Conservation (phyloP, 2,113 vertebrate species). For the Platysternon megacephalum region DNA sequence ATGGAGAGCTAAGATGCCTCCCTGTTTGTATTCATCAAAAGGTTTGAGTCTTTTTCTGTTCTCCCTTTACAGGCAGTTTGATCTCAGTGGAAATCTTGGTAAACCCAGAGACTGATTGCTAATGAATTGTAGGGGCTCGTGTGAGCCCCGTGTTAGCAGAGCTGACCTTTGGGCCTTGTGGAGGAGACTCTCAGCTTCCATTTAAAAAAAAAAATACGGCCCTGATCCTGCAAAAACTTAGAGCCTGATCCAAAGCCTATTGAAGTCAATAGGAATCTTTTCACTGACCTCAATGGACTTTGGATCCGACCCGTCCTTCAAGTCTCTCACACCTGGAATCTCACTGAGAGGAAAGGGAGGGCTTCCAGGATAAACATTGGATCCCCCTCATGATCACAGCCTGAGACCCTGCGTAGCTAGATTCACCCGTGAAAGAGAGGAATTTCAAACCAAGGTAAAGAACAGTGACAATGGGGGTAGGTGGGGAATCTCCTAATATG, state of each 20-base stretch:
- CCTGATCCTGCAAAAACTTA: neutral
- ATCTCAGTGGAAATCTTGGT: neutral
- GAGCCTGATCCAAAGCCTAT: neutral
- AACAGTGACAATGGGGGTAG: neutral
- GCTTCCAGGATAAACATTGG: neutral
- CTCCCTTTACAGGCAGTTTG: neutral
- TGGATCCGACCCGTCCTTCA: neutral
- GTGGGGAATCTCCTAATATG: neutral
- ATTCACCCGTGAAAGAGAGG: neutral
- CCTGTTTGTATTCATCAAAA: neutral
- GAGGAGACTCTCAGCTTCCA: neutral
- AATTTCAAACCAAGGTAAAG: neutral
- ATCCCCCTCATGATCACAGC: neutral
- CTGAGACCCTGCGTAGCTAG: neutral
- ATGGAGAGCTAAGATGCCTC: neutral
- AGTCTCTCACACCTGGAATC: neutral
- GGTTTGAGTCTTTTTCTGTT: neutral
- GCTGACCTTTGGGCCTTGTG: neutral
- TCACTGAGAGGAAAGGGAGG: neutral
- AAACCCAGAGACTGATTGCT: neutral
- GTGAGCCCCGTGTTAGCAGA: neutral
- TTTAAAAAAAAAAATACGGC: neutral
- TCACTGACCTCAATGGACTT: neutral
- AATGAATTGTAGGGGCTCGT: neutral
- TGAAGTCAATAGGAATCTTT: neutral